Percentiles rank a stretch among this genome's conserved stretches.
phyloP scores from a whole-genome alignment of 2,797 vertebrate genomes.

The Oreochromis mossambicus region DNA sequence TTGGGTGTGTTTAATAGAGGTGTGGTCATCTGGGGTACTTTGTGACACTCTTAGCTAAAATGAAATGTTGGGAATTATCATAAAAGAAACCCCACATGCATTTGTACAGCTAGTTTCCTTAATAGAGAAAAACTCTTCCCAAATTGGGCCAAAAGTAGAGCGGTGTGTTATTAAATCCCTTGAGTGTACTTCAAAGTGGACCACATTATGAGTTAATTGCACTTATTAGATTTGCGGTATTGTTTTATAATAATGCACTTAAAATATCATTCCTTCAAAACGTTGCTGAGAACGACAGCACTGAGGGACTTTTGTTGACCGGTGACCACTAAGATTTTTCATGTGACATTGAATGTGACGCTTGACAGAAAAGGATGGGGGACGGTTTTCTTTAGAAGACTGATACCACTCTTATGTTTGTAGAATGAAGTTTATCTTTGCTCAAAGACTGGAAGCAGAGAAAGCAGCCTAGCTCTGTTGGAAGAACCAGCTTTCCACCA shows the following conservation, averaged over 20 bases:
- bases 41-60: background rate
- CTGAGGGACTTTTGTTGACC: background rate
- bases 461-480: background rate
- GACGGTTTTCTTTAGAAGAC: background rate
- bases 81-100: background rate
- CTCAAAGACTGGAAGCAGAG: background rate
- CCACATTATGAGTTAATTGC: conserved; percentile 35
- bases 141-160: background rate
- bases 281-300: background rate
- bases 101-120: too few relatives aligned
- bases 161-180: background rate
- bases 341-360: conserved; percentile 56
- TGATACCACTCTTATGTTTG: background rate
- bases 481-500: background rate
- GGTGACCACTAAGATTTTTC: conserved; percentile 54
- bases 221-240: conserved; percentile 8
- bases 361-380: background rate
- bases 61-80: background rate
- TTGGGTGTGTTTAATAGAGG: background rate
- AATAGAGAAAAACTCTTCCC: background rate
- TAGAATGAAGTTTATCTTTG: background rate
- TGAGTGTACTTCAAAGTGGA: background rate
- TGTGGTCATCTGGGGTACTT: background rate
- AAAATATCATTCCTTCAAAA: background rate
- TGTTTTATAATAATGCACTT: conserved; percentile 1